These are phyloP conservation scores for Scaptomyza cyrtandrae DNA, from an alignment of 2,888 invertebrate species.

Conservation along the genomic window DNA sequence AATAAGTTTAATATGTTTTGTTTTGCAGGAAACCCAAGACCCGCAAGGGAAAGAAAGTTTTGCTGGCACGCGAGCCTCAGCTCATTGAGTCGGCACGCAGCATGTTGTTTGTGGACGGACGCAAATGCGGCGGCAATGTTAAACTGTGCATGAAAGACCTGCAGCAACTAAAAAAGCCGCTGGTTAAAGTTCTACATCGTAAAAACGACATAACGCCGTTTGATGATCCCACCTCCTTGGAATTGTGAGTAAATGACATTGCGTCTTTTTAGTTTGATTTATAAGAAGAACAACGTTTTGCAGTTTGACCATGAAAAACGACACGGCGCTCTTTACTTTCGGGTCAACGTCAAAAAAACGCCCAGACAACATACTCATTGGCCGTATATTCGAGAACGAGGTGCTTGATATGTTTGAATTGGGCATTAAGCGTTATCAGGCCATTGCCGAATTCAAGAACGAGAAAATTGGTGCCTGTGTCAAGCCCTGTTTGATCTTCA, in stretches of 20 bases:
- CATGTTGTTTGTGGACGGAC: conserved; percentile 93
- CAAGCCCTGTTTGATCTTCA: conserved; percentile 96
- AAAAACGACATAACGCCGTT: conserved; percentile 97
- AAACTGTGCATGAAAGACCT: conserved; percentile 93
- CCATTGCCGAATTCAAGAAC: conserved; percentile 91
- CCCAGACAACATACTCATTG: conserved; percentile 95
- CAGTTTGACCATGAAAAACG: conserved; percentile 91
- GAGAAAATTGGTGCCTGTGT: conserved; percentile 92
- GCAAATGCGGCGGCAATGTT: conserved; percentile 90
- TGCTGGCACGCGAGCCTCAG: conserved; percentile 93
- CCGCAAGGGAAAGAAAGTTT: conserved; percentile 93
- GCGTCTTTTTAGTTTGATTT: neutral
- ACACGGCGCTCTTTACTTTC: conserved; percentile 95
- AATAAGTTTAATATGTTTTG: neutral
- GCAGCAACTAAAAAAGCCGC: conserved; percentile 93
- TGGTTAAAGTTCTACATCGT: conserved; percentile 89
- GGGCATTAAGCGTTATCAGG: conserved; percentile 92
- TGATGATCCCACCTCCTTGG: conserved; percentile 94
- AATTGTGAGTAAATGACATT: conserved; percentile 86
- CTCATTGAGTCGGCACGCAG: conserved; percentile 94
- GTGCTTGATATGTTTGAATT: conserved; percentile 98
- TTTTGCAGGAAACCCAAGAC: conserved; percentile 93
- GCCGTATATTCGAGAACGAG: conserved; percentile 94
- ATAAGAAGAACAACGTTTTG: neutral
- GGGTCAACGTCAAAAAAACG: conserved; percentile 97